Evolutionary conservation across 2,113 vertebrate species (phyloP).

Genomic region (Rhinoderma darwinii): DNA sequence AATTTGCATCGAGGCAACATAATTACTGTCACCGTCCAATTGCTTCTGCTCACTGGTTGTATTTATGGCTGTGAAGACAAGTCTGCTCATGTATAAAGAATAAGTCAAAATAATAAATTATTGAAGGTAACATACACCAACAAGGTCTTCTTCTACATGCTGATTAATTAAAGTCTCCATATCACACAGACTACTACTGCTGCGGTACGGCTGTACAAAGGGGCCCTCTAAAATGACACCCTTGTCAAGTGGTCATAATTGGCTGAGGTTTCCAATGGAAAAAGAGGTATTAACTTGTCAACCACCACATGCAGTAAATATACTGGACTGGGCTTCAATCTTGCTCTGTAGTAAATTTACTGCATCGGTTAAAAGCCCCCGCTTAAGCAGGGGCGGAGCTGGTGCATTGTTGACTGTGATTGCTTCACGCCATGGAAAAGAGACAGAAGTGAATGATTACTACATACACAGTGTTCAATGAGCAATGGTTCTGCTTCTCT

Average conservation of each 20-base stretch:
- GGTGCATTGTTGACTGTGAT: too few relatives aligned
- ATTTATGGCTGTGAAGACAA: conserved; percentile 81
- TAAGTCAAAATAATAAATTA: conserved; percentile 80
- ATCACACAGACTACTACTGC: not conserved
- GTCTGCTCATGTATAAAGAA: conserved; percentile 71
- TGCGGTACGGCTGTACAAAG: not conserved
- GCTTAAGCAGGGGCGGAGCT: too few relatives aligned
- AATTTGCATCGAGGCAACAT: conserved; percentile 72
- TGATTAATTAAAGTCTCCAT: conserved; percentile 67
- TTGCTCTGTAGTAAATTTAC: too few relatives aligned
- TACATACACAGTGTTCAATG: too few relatives aligned
- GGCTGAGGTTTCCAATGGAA: not conserved
- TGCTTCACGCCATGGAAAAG: too few relatives aligned
- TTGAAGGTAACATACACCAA: conserved; percentile 70
- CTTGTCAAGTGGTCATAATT: conserved; percentile 50
- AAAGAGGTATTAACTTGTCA: too few relatives aligned
- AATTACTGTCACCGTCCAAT: conserved; percentile 77
- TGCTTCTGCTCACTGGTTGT: conserved; percentile 72
- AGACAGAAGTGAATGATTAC: too few relatives aligned
- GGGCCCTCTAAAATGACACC: conserved; percentile 33
- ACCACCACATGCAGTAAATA: too few relatives aligned
- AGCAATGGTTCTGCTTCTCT: too few relatives aligned
- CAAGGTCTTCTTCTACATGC: conserved; percentile 65
- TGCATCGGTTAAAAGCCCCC: too few relatives aligned
- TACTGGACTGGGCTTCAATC: too few relatives aligned